Base-by-base conservation (phyloP, 2,113 vertebrate species). In the Paratilapia polleni region DNA sequence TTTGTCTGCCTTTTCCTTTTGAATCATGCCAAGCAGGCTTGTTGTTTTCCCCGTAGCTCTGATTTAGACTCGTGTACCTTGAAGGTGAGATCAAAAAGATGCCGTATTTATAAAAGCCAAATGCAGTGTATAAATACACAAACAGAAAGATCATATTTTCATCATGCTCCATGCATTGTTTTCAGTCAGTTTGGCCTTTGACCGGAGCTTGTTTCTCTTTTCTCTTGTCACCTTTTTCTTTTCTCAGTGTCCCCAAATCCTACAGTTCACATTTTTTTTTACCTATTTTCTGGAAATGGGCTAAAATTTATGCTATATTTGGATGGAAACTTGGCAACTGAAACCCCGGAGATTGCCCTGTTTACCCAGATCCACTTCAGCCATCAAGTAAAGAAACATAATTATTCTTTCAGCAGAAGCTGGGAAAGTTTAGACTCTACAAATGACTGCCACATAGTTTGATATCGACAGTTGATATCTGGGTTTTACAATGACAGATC, bases 191-290 rank as follows among this genome's bases (percentile, higher is more conserved):
- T 70, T 3, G 0, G 38, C 38, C 43, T 68, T 66, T 0, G 38
- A 68, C 38, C 26, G 38, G 38, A 68, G 64, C 38, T 43, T 68
- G 24, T 68, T 19, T 20, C 38, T 5, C 22, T 47, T 43, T 66
- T 11, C 43, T 41, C 11, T 68, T 38, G 47, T 26, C 64, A 4
- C 36, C 0, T 47, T 68, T 68, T 68, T 17, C 38, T 47, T 47
- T 4, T 47, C 38, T 47, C 14, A 1, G 0, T 68, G 38, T 47
- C 1, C 0, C 22, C 22, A 68, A 47, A 26, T 0, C 14, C 64
- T 7, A 8, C 19, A 14, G 14, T 31, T 38, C 41, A 28, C 64
- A 70, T n/a, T 49, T 5, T 70, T 31, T 17, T 70, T 52, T 0
- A 70, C 66, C 43, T 1, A 8, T 70, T 70, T 49, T 28, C 43